Percentiles rank a stretch among this genome's conserved stretches.
Conservation (phyloP, 2,113 vertebrate species). For the Pedetes capensis region DNA sequence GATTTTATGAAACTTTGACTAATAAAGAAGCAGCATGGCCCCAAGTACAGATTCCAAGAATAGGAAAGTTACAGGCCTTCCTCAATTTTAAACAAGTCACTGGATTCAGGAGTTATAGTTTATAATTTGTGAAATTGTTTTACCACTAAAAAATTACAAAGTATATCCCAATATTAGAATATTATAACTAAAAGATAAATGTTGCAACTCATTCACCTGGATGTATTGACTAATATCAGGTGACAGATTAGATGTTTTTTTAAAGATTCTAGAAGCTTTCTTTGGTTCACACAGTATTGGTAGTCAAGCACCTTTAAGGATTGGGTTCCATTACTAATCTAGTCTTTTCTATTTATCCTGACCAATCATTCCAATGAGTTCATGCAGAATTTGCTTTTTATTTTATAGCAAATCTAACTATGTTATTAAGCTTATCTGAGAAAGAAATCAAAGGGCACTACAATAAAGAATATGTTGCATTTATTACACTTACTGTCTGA, state of each 20-base stretch:
- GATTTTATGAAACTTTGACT: not conserved
- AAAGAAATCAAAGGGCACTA: not conserved
- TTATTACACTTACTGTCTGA: not conserved
- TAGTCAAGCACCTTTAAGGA: not conserved
- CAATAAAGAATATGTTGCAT: not conserved
- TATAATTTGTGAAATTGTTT: slow-evolving; percentile 18
- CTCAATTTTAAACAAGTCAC: not conserved
- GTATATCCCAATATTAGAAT: not conserved
- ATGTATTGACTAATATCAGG: not conserved
- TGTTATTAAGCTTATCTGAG: slow-evolving; percentile 28
- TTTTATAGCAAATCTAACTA: not conserved
- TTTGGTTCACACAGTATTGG: not conserved
- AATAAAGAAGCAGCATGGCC: not conserved
- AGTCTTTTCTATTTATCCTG: not conserved
- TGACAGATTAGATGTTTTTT: not conserved
- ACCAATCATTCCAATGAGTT: slow-evolving; percentile 31
- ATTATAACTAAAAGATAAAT: not conserved
- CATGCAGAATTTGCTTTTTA: slow-evolving; percentile 9
- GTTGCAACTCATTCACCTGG: not conserved
- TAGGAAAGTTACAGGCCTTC: not conserved
- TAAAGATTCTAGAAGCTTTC: not conserved
- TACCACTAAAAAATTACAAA: slow-evolving; percentile 27
- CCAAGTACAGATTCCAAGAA: not conserved
- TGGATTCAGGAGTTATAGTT: not conserved
- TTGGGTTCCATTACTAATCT: not conserved